A percentile compares a stretch with the other conserved stretches of the same genome.
Evolutionary conservation across 2,113 vertebrate species (phyloP).

Genomic region (Psilopsiagon aymara): DNA sequence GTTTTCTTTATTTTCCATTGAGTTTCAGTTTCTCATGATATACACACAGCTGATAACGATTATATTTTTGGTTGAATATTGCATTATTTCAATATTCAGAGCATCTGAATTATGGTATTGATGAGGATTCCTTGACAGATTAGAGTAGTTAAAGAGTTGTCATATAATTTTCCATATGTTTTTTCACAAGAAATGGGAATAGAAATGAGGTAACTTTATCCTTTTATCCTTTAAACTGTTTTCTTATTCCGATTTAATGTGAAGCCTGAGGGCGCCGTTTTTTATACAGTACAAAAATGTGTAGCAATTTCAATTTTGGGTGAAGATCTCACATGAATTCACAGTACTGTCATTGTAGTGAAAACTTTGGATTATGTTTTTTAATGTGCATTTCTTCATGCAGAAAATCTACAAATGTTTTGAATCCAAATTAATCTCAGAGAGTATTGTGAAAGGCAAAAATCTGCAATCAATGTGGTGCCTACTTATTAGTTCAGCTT

Average conservation of each 20-base stretch:
- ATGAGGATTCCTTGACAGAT: not conserved
- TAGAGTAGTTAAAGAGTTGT: not conserved
- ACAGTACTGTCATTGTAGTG: not conserved
- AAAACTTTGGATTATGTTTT: constrained; percentile 8
- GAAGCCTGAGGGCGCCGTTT: constrained; percentile 21
- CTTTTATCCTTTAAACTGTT: not conserved
- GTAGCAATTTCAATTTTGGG: not conserved
- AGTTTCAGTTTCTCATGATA: not conserved
- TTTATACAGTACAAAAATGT: not conserved
- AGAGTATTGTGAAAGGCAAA: not conserved
- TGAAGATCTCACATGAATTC: not conserved
- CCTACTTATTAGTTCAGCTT: not conserved
- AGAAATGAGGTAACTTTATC: not conserved
- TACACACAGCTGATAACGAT: not conserved
- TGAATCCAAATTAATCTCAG: not conserved
- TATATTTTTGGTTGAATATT: not conserved
- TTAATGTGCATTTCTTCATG: not conserved
- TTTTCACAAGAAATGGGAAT: not conserved
- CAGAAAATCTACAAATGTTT: constrained; percentile 31
- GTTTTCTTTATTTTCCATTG: not conserved
- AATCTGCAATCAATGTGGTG: not conserved
- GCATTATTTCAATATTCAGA: not conserved
- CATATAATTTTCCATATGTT: not conserved
- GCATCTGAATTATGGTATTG: not conserved
- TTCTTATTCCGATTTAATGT: not conserved